Percentiles rank a stretch among this genome's conserved stretches.
phyloP scores from a whole-genome alignment of 2,888 invertebrate species.

The Xanthorhoe spadicearia region DNA sequence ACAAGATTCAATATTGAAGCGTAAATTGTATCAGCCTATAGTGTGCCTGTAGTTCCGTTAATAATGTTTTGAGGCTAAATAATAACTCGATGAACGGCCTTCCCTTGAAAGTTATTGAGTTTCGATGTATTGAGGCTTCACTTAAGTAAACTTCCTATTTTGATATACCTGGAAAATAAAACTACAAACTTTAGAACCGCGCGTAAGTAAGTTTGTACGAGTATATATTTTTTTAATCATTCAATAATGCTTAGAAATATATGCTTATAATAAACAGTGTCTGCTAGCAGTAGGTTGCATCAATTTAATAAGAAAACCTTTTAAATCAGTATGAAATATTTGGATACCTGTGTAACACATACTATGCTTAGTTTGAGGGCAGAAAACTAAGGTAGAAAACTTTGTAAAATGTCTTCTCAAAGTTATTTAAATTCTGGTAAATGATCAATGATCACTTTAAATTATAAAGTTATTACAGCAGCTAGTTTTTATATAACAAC shows the following conservation, averaged over 20 bases:
- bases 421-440: no score
- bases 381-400: no score
- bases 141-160: slow-evolving; percentile 24
- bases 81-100: slow-evolving; percentile 19
- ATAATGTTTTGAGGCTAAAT: slow-evolving; percentile 6
- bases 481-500: background rate
- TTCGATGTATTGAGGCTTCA: slow-evolving; percentile 23
- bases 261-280: no score
- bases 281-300: no score
- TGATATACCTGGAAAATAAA: slow-evolving; percentile 7
- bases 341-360: no score
- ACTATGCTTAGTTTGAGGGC: no score
- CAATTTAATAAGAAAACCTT: no score
- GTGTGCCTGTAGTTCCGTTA: slow-evolving; percentile 9
- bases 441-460: background rate
- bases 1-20: slow-evolving; percentile 23
- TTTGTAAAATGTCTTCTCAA: no score
- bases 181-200: background rate
- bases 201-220: background rate
- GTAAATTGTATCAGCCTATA: slow-evolving; percentile 24
- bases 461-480: background rate
- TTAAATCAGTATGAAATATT: no score
- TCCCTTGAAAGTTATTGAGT: slow-evolving; percentile 21
- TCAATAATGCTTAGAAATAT: no score
- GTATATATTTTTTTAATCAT: background rate